Base-by-base conservation (phyloP, 2,888 invertebrate species). In the Sphaerophoria rueppellii region DNA sequence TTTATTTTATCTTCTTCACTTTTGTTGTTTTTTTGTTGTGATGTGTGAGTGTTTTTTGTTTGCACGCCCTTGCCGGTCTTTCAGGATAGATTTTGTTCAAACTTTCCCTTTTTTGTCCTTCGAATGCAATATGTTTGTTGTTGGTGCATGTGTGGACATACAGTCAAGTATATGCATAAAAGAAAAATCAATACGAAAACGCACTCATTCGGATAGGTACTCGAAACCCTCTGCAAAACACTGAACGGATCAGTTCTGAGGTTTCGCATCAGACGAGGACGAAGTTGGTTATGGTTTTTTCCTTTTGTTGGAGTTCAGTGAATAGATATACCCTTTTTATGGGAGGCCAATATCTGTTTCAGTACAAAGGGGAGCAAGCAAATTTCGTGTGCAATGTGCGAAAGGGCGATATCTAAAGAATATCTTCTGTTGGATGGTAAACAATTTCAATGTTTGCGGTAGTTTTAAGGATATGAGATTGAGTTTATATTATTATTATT, bases 181-280 rank as follows among this genome's bases (percentile, higher is more conserved):
- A 52, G 55, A 71, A 60, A 74, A 82, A 79, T 82, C 79, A 79
- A 79, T 79, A 80, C 48, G 65, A 75, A 67, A 67, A 71, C 70
- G 65, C 54, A 71, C 55, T 61, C 69, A 50, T 50, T 48, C 24
- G 24, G 24, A 24, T 57, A 24, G 60, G 40, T 60, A 78, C 67
- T 69, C 63, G 58, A 70, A 70, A 65, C 72, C 52, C 54, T 16
- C 24, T 24, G 2, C 24, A 24, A 24, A 32, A 58, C 63, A 48
- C 46, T 48, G 34, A n/a, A 16, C 55, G 11, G n/a, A 50, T 55
- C 63, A 72, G 16, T 16, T 34, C 46, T 40, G 40, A 34, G 40
- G n/a, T 37, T n/a, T 24, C 43, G 11, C 43, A 9, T 7, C 12
- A 40, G 9, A 43, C 11, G 43, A 43, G 9, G 9, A 11, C 9